Evolutionary conservation across 1,140 invertebrate species (phyloP).

Genomic region (Cardiocondyla obscurior): DNA sequence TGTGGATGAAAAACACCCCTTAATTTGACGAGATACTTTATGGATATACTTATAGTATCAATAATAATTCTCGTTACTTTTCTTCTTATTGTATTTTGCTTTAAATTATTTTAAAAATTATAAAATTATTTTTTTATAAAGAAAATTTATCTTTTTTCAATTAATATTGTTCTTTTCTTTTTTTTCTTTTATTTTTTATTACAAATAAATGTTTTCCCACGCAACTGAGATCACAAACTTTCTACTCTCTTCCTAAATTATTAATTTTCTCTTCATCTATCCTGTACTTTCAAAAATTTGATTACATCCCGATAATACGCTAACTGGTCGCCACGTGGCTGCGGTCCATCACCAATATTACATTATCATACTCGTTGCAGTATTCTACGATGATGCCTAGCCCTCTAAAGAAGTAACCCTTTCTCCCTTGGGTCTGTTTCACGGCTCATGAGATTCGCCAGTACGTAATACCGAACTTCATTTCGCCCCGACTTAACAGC

Average conservation of each 20-base stretch:
- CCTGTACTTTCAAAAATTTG: slow-evolving; percentile 38
- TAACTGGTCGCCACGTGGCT: slow-evolving; percentile 35
- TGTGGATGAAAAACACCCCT: background rate
- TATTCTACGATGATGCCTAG: slow-evolving; percentile 7
- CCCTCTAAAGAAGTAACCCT: slow-evolving; percentile 53
- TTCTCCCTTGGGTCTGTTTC: slow-evolving; percentile 73
- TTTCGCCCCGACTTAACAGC: background rate
- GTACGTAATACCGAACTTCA: background rate
- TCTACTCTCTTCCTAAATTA: background rate
- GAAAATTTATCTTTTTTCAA: background rate
- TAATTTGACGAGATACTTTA: background rate
- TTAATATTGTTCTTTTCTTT: too few species aligned
- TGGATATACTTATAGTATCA: background rate
- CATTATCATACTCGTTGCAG: slow-evolving; percentile 58
- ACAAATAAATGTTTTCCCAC: background rate
- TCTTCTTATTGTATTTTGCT: background rate
- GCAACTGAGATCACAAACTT: background rate
- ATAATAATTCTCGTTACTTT: background rate
- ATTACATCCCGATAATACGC: slow-evolving; percentile 42
- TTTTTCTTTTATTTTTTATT: background rate
- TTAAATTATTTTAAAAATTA: background rate
- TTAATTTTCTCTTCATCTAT: background rate
- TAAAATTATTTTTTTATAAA: background rate
- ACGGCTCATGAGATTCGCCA: slow-evolving; percentile 59
- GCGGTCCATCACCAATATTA: slow-evolving; percentile 60